Conservation (phyloP, 35 echinoderm and acorn worm genomes). For the Anneissia japonica region DNA sequence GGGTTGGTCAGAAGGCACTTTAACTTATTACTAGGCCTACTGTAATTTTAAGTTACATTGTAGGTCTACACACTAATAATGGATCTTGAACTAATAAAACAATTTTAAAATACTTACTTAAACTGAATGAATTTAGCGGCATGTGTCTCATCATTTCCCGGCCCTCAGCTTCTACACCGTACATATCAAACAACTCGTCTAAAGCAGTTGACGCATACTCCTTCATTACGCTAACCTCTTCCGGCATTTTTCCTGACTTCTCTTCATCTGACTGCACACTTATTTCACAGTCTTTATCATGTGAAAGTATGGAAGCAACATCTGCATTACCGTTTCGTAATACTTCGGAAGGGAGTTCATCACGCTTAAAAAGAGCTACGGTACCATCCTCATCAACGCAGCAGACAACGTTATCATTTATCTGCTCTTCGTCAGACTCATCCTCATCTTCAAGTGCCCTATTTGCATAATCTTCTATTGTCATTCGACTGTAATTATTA, state of each 20-base stretch:
- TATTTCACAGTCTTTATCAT: background rate
- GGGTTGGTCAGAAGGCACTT: no score
- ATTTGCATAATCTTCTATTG: conserved; percentile 21
- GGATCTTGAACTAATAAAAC: no score
- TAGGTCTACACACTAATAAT: no score
- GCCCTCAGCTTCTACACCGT: conserved; percentile 70
- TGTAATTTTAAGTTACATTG: no score
- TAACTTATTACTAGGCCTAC: no score
- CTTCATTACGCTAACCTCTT: conserved; percentile 44
- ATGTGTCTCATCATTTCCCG: conserved; percentile 44
- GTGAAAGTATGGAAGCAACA: background rate
- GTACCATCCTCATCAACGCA: background rate
- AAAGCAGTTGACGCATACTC: conserved; percentile 87
- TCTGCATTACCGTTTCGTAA: background rate
- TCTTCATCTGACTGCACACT: background rate
- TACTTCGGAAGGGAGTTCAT: background rate
- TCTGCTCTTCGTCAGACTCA: background rate
- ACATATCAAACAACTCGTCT: conserved; percentile 96
- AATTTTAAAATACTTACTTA: conserved; percentile 52
- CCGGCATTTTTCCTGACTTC: background rate
- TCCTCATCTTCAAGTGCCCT: background rate
- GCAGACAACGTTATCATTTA: background rate
- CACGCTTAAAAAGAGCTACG: background rate
- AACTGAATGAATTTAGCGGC: conserved; percentile 73
- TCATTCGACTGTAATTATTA: background rate